Conservation (phyloP, 2,797 vertebrate species). For the Danio kyathit region DNA sequence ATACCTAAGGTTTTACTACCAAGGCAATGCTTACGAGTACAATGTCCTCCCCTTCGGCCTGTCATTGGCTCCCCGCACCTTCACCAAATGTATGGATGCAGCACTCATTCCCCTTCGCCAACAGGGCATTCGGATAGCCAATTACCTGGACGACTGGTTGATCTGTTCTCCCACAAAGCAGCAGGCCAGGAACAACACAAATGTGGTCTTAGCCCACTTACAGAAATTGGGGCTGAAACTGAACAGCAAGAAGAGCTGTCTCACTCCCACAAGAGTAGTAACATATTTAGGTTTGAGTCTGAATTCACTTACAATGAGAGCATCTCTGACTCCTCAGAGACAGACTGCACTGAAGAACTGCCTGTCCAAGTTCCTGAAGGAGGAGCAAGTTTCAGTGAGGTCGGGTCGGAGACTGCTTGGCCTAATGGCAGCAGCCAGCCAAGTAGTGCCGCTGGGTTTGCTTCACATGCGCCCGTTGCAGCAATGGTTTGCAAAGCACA, state of each 20-base stretch:
- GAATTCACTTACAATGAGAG: neutral
- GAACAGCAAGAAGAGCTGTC: no score
- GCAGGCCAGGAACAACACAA: neutral
- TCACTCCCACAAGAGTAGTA: no score
- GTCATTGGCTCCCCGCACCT: no score
- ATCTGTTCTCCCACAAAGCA: neutral
- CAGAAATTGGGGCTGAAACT: no score
- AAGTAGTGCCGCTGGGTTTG: neutral
- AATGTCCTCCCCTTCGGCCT: no score
- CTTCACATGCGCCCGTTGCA: neutral
- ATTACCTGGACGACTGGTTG: neutral
- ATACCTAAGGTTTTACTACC: no score
- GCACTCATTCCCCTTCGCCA: neutral
- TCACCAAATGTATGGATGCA: no score
- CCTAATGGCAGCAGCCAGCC: neutral
- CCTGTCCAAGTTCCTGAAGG: no score
- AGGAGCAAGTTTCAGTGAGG: neutral
- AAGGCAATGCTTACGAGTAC: no score
- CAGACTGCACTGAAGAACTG: neutral
- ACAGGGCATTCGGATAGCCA: neutral
- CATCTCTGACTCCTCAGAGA: slow-evolving; percentile 1
- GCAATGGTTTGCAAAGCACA: neutral
- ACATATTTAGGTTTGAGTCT: neutral
- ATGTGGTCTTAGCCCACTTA: neutral
- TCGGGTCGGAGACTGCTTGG: neutral